Evolutionary conservation across 2,113 vertebrate genomes (phyloP).

Genomic region (Recurvirostra avosetta): DNA sequence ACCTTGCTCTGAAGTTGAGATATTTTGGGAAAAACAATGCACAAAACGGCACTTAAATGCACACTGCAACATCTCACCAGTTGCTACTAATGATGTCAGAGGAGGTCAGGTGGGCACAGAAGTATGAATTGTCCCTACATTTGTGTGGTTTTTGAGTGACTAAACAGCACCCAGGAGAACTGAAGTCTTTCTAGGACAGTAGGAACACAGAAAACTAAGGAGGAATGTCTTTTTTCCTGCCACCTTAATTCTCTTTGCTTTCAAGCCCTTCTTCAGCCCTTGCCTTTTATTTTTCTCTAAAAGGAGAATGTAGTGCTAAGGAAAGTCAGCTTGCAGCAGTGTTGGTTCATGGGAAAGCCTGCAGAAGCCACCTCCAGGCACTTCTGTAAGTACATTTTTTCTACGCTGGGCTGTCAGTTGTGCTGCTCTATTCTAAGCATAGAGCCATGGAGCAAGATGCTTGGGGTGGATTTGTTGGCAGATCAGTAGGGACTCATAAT

Average conservation of each 20-base stretch:
- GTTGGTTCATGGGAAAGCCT: background rate
- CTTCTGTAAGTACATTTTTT: conserved; percentile 4
- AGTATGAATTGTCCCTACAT: background rate
- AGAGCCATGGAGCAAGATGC: conserved; percentile 38
- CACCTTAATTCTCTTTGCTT: background rate
- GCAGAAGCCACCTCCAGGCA: conserved; percentile 33
- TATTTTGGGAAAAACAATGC: conserved; percentile 26
- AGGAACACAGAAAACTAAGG: background rate
- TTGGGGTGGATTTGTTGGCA: conserved; percentile 59
- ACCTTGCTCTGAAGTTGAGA: background rate
- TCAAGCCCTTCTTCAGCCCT: background rate
- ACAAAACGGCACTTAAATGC: conserved; percentile 8
- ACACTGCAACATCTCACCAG: background rate
- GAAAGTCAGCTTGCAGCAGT: conserved; percentile 13
- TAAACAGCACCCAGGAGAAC: background rate
- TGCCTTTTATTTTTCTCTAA: background rate
- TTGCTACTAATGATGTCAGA: conserved; percentile 3
- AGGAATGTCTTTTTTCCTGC: background rate
- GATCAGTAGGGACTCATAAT: conserved; percentile 36
- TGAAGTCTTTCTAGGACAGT: background rate
- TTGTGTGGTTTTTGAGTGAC: background rate
- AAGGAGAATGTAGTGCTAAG: background rate
- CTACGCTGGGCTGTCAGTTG: conserved; percentile 1
- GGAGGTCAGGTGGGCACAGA: background rate
- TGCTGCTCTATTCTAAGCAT: conserved; percentile 47